Conservation (phyloP, 2,113 vertebrate genomes). For the Podarcis cretensis region DNA sequence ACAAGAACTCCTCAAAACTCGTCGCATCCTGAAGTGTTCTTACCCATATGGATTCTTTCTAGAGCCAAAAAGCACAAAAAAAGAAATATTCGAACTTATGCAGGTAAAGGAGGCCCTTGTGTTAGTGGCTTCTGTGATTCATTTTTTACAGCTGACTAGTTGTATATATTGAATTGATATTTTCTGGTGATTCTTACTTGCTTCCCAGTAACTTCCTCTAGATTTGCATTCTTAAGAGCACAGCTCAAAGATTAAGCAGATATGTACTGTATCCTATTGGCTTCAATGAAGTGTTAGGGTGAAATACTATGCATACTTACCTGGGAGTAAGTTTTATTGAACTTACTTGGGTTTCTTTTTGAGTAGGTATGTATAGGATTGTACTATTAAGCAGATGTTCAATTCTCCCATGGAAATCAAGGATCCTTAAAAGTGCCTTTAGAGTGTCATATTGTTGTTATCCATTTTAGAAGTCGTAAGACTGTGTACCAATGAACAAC, state of each 20-base stretch:
- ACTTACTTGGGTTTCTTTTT: background rate
- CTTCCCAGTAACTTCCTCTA: background rate
- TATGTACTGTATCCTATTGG: background rate
- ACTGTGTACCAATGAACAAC: background rate
- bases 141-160: too few relatives aligned
- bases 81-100: slow-evolving; percentile 99
- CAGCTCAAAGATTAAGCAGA: background rate
- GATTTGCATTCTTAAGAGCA: background rate
- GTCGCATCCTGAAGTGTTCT: slow-evolving; percentile 99
- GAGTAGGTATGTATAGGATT: too few relatives aligned
- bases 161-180: background rate
- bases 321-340: background rate
- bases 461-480: background rate
- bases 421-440: background rate
- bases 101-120: slow-evolving; percentile 81
- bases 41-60: slow-evolving; percentile 99
- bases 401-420: background rate
- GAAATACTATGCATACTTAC: background rate
- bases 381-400: background rate
- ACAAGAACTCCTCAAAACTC: slow-evolving; percentile 95
- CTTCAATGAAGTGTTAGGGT: background rate
- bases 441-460: background rate
- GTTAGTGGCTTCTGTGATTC: slow-evolving; percentile 29
- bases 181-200: background rate
- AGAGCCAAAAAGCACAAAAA: slow-evolving; percentile 99